A percentile compares a stretch with the other conserved stretches of the same genome.
Evolutionary conservation across 2,797 vertebrate genomes (phyloP).

Genomic region (Argentina silus): DNA sequence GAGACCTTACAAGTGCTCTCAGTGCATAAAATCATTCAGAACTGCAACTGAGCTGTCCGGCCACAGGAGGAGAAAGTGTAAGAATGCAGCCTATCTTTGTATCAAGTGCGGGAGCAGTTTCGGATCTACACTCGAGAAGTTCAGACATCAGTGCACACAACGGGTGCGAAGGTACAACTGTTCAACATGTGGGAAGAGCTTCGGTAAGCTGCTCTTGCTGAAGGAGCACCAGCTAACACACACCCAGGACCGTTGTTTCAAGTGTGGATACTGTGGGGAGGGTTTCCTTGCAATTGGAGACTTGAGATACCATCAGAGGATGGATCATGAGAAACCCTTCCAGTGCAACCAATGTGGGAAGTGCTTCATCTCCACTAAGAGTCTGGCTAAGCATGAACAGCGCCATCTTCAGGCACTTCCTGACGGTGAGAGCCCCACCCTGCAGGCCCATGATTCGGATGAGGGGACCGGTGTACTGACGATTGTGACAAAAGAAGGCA

Average conservation of each 20-base stretch:
- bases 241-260: conserved; percentile 71
- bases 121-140: conserved; percentile 47
- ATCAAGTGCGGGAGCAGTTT: conserved; percentile 60
- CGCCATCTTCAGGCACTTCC: conserved; percentile 66
- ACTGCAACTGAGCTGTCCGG: conserved; percentile 55
- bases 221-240: conserved; percentile 74
- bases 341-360: conserved; percentile 73
- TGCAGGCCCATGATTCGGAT: no score
- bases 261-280: conserved; percentile 73
- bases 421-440: conserved; percentile 71
- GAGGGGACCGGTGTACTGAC: no score
- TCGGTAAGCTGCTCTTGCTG: conserved; percentile 69
- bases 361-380: conserved; percentile 74
- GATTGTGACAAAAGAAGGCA: neutral
- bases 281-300: conserved; percentile 76
- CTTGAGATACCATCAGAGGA: conserved; percentile 75
- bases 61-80: conserved; percentile 60
- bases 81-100: conserved; percentile 57
- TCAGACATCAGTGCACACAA: conserved; percentile 46
- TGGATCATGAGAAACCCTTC: conserved; percentile 75
- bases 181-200: conserved; percentile 69
- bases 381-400: conserved; percentile 70
- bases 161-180: conserved; percentile 54
- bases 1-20: conserved; percentile 64
- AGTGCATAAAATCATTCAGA: conserved; percentile 62